Evolutionary conservation across 2,888 invertebrate species (phyloP).

Genomic region (Ectemnius cavifrons): DNA sequence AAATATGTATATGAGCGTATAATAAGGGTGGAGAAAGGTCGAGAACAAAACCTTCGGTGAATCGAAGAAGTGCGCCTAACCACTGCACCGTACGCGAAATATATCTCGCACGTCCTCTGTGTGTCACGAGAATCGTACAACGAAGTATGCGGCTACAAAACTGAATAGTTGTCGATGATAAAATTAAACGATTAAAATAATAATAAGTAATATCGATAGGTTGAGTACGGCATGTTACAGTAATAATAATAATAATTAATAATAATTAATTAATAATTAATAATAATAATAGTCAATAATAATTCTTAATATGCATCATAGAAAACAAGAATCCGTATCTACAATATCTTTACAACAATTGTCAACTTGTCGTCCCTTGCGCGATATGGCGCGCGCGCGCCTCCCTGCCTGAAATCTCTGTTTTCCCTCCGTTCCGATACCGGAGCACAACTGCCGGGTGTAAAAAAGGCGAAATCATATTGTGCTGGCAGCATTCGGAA

Average conservation of each 20-base stretch:
- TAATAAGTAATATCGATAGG: slow-evolving; percentile 52
- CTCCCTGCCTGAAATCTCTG: background rate
- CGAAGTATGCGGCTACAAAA: no score
- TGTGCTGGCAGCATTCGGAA: background rate
- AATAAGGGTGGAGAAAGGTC: slow-evolving; percentile 35
- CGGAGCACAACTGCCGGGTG: background rate
- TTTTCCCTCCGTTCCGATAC: background rate
- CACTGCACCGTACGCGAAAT: slow-evolving; percentile 66
- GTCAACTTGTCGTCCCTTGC: slow-evolving; percentile 26
- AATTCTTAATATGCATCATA: slow-evolving; percentile 30
- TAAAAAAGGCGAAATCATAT: background rate
- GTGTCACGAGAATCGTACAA: no score
- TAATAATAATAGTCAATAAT: slow-evolving; percentile 55
- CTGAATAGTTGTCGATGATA: no score
- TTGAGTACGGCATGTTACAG: slow-evolving; percentile 54
- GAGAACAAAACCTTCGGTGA: slow-evolving; percentile 26
- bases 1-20: slow-evolving; percentile 23
- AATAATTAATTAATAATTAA: slow-evolving; percentile 47
- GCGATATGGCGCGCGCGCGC: background rate
- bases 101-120: slow-evolving; percentile 52
- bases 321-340: slow-evolving; percentile 70
- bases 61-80: slow-evolving; percentile 51
- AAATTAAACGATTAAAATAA: slow-evolving; percentile 52
- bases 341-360: slow-evolving; percentile 62
- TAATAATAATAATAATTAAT: slow-evolving; percentile 35